phyloP scores from a whole-genome alignment of 1,140 invertebrate genomes.

The Trachelipus rathkii region DNA sequence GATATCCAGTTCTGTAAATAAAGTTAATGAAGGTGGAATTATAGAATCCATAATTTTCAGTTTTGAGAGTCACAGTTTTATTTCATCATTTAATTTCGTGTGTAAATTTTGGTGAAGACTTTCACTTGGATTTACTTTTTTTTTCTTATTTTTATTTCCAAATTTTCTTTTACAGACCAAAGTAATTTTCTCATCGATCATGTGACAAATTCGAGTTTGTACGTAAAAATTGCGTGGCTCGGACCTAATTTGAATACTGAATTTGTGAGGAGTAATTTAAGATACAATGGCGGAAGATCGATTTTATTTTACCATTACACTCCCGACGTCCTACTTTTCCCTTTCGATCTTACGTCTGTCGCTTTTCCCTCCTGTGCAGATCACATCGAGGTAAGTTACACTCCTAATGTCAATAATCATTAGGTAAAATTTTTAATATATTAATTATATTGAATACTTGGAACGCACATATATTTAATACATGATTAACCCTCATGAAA shows the following conservation, averaged over 20 bases:
- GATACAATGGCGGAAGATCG: slow-evolving; percentile 20
- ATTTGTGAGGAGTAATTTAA: slow-evolving; percentile 28
- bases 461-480: too few relatives aligned
- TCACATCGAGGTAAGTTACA: neutral
- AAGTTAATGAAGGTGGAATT: too few relatives aligned
- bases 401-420: neutral
- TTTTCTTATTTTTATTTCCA: neutral
- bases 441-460: too few relatives aligned
- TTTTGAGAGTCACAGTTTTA: too few relatives aligned
- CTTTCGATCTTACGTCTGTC: slow-evolving; percentile 36
- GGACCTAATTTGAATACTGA: slow-evolving; percentile 37
- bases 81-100: too few relatives aligned
- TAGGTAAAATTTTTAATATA: too few relatives aligned
- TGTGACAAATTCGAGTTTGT: slow-evolving; percentile 44
- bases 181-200: slow-evolving; percentile 32
- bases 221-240: slow-evolving; percentile 33
- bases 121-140: too few relatives aligned
- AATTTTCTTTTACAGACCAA: slow-evolving; percentile 21
- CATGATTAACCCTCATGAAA: too few relatives aligned
- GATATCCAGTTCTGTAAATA: too few relatives aligned
- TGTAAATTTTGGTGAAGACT: too few relatives aligned
- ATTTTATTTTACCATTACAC: slow-evolving; percentile 41
- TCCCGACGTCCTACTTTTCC: slow-evolving; percentile 35
- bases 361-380: slow-evolving; percentile 35
- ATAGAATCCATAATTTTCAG: too few relatives aligned